phyloP scores from a whole-genome alignment of 2,888 invertebrate genomes.

The Bursaphelenchus okinawaensis region DNA sequence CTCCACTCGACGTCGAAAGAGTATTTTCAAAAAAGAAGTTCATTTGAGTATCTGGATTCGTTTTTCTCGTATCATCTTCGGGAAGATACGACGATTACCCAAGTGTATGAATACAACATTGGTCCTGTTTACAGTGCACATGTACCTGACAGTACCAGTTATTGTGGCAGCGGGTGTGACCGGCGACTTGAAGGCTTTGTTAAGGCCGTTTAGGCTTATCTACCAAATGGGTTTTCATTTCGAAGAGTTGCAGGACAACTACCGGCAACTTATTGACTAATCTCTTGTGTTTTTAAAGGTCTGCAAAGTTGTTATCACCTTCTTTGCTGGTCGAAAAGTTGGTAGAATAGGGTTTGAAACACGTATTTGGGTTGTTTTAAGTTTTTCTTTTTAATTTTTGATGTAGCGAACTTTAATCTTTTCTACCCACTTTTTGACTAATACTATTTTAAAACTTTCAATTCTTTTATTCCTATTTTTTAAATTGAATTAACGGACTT shows the following conservation, averaged over 20 bases:
- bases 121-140: constrained; percentile 24
- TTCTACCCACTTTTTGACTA: no score
- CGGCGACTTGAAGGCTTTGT: constrained; percentile 13
- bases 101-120: constrained; percentile 1
- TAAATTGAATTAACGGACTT: no score
- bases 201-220: constrained; percentile 20
- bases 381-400: no score
- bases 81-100: constrained; percentile 18
- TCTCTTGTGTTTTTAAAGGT: no score
- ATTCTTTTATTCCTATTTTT: no score
- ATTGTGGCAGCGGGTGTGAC: constrained; percentile 13
- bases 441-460: no score
- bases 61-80: constrained; percentile 21
- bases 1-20: constrained; percentile 2
- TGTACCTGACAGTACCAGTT: constrained; percentile 20
- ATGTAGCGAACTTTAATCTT: no score
- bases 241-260: constrained; percentile 24
- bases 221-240: constrained; percentile 18
- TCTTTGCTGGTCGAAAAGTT: no score
- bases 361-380: no score
- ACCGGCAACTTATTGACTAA: constrained; percentile 9
- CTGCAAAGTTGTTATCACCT: no score
- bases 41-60: constrained; percentile 20
- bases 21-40: background rate
- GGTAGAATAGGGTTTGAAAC: no score